Conservation (phyloP, 2,888 invertebrate genomes). For the Philhelius pedissequus region DNA sequence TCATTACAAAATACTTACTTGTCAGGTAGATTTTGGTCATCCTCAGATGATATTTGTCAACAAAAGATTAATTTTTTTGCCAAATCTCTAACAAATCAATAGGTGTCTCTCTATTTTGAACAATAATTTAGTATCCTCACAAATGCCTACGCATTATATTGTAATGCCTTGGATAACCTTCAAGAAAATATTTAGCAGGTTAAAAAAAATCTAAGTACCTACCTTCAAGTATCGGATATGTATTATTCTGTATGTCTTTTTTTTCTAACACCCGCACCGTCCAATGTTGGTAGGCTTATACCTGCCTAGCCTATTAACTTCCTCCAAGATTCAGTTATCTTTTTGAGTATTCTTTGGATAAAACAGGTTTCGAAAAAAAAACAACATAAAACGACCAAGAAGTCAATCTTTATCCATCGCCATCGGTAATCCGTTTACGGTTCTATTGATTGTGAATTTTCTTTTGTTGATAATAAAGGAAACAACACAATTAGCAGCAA, state of each 20-base stretch:
- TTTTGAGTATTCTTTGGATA: not conserved
- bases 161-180: not conserved
- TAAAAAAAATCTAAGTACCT: too few species aligned
- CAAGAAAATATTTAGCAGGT: not conserved
- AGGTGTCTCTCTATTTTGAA: not conserved
- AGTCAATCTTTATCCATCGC: conserved; percentile 43
- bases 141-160: not conserved
- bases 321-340: not conserved
- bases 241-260: not conserved
- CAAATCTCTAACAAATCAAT: not conserved
- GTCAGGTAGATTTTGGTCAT: not conserved
- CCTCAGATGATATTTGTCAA: not conserved
- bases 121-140: not conserved
- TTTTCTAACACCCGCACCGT: not conserved
- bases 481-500: conserved; percentile 52
- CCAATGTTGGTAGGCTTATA: not conserved
- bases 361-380: not conserved
- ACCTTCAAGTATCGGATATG: not conserved
- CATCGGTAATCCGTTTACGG: conserved; percentile 51
- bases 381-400: not conserved
- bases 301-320: not conserved
- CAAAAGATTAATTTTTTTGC: not conserved
- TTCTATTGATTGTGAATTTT: conserved; percentile 20
- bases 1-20: not conserved
- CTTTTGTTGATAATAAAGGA: conserved; percentile 21